These are phyloP conservation scores for Alitta virens DNA, from an alignment of 2,888 invertebrate species.

Conservation along the genomic window DNA sequence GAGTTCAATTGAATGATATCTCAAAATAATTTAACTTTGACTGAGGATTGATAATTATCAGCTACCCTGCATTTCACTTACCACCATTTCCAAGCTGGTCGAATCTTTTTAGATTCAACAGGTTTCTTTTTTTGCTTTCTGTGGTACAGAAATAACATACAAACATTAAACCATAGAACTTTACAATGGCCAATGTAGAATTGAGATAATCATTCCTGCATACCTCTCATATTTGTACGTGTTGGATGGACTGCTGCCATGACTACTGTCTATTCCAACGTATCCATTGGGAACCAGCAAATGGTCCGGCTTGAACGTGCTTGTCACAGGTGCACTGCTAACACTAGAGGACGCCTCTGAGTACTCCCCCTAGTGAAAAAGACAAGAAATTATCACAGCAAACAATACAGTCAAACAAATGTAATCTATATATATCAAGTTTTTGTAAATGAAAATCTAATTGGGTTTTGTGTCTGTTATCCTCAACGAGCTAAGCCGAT, in stretches of 20 bases:
- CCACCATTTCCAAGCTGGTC: no score
- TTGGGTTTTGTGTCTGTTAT: no score
- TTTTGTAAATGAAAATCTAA: neutral
- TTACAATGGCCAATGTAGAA: neutral
- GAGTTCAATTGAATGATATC: no score
- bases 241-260: neutral
- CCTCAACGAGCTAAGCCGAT: no score
- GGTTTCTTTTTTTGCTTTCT: no score
- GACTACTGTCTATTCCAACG: neutral
- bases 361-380: neutral
- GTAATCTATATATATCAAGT: neutral
- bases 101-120: no score
- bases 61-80: no score
- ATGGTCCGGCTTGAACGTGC: slow-evolving; percentile 15
- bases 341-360: no score
- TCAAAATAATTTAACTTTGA: no score
- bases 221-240: slow-evolving; percentile 14
- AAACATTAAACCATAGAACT: no score
- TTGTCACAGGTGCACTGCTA: neutral
- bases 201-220: neutral
- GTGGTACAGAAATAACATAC: no score
- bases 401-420: neutral
- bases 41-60: no score
- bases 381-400: slow-evolving; percentile 1
- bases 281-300: slow-evolving; percentile 4